These are phyloP conservation scores for Pachyrhynchus sulphureomaculatus DNA, from an alignment of 1,140 invertebrate species.

Conservation along the genomic window DNA sequence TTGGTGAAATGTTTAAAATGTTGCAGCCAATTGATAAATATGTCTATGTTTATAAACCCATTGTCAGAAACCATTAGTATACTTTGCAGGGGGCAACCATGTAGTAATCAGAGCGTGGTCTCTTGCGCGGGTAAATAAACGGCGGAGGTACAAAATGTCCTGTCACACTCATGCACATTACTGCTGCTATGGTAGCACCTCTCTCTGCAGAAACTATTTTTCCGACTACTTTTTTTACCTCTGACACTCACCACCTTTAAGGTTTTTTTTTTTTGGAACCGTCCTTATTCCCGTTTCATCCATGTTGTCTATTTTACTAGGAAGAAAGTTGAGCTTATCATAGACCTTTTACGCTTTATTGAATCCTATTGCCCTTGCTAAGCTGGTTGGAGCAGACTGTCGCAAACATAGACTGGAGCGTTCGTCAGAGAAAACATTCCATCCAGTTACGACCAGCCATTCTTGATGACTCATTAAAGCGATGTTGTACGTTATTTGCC, in stretches of 20 bases:
- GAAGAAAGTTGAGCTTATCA: constrained; percentile 42
- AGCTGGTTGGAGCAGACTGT: constrained; percentile 47
- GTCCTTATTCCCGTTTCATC: constrained; percentile 54
- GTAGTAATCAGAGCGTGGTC: too few relatives aligned
- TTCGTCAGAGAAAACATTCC: constrained; percentile 42
- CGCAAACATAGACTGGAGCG: constrained; percentile 39
- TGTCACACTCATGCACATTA: too few relatives aligned
- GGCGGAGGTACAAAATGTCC: too few relatives aligned
- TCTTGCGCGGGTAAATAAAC: too few relatives aligned
- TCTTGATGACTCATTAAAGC: neutral
- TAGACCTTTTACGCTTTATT: constrained; percentile 43
- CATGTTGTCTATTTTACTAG: constrained; percentile 49
- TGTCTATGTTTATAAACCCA: too few relatives aligned
- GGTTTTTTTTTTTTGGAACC: constrained; percentile 48
- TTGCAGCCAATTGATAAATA: too few relatives aligned
- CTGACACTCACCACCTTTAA: constrained; percentile 49
- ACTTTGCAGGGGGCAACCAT: too few relatives aligned
- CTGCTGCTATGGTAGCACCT: constrained; percentile 7
- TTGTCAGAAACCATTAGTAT: too few relatives aligned
- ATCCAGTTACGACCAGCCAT: constrained; percentile 50
- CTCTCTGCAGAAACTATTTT: constrained; percentile 49
- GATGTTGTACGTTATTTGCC: too few relatives aligned
- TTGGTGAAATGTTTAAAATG: too few relatives aligned
- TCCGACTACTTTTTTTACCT: constrained; percentile 49
- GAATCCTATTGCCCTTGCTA: constrained; percentile 48